Conservation (phyloP, 2,797 vertebrate genomes). For the Cossypha dichroa region DNA sequence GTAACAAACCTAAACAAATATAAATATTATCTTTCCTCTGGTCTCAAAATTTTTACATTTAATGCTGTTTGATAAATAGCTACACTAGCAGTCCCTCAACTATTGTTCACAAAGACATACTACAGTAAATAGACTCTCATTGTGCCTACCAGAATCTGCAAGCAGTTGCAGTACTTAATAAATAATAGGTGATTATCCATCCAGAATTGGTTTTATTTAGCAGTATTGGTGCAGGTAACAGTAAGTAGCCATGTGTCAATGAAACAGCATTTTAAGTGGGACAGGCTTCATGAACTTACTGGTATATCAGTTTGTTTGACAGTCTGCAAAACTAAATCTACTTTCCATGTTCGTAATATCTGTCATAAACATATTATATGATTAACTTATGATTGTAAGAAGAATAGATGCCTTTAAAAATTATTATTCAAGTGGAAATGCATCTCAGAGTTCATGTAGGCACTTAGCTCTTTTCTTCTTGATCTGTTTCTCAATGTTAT, state of each 20-base stretch:
- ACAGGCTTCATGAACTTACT: conserved; percentile 18
- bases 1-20: conserved; percentile 47
- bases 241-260: background rate
- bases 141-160: background rate
- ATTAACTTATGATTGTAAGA: conserved; percentile 19
- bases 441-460: background rate
- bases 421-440: background rate
- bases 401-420: conserved; percentile 16
- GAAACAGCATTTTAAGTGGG: background rate
- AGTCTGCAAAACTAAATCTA: conserved; percentile 7
- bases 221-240: background rate
- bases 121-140: background rate
- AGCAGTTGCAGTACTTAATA: background rate
- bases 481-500: background rate
- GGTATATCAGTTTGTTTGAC: background rate
- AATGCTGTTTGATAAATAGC: conserved; percentile 1
- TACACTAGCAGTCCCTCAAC: background rate
- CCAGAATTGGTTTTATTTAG: conserved; percentile 2
- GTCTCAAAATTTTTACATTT: background rate
- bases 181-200: background rate
- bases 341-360: background rate
- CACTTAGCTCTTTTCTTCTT: background rate
- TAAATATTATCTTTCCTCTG: background rate
- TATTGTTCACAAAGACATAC: background rate
- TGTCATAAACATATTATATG: conserved; percentile 17